phyloP scores from a whole-genome alignment of 2,113 vertebrate species.

The Cnemophilus loriae region DNA sequence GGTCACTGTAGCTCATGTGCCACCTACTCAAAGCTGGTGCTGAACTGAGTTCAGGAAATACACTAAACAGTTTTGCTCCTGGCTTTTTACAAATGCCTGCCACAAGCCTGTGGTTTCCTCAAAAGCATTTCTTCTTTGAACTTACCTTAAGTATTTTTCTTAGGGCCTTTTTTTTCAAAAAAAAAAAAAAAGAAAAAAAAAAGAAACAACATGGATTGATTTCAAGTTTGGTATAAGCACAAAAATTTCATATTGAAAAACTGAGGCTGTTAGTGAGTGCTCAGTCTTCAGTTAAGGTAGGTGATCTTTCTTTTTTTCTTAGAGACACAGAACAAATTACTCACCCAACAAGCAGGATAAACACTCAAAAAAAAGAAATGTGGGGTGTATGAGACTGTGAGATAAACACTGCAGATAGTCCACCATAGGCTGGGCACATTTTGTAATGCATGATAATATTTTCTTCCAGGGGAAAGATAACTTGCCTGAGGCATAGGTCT shows the following conservation, averaged over 20 bases:
- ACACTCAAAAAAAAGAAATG: background rate
- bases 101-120: slow-evolving; percentile 43
- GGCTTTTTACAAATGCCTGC: background rate
- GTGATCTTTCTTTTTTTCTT: background rate
- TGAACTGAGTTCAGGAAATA: slow-evolving; percentile 17
- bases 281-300: background rate
- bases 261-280: background rate
- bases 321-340: background rate
- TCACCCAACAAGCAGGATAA: background rate
- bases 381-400: background rate
- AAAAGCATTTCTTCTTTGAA: slow-evolving; percentile 51
- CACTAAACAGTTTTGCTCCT: background rate
- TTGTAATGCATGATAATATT: background rate
- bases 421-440: background rate
- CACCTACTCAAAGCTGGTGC: background rate
- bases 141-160: background rate
- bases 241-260: background rate
- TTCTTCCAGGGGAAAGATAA: background rate
- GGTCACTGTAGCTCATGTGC: background rate
- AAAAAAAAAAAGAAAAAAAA: background rate
- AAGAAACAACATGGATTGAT: background rate
- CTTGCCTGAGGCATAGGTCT: background rate
- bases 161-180: background rate
- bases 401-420: background rate
- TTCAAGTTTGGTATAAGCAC: background rate